Evolutionary conservation across 92 coral and sea anemone genomes (phyloP).

Genomic region (Scolanthus callimorphus): DNA sequence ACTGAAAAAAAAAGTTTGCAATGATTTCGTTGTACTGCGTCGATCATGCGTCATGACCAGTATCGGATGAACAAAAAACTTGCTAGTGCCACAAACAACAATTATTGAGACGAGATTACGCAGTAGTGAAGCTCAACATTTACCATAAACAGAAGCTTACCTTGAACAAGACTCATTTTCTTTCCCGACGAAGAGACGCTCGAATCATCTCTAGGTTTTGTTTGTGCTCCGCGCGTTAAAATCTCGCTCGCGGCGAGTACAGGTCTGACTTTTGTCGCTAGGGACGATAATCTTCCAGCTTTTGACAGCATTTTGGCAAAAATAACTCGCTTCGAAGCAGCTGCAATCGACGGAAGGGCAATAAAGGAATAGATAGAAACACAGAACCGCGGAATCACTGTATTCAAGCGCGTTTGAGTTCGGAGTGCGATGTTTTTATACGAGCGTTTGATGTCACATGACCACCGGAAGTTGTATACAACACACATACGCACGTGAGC

Average conservation of each 20-base stretch:
- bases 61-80: too few relatives aligned
- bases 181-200: conserved; percentile 9
- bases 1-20: too few relatives aligned
- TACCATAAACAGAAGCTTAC: too few relatives aligned
- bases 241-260: conserved; percentile 1
- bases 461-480: conserved; percentile 32
- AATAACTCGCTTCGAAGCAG: too few relatives aligned
- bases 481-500: conserved; percentile 1
- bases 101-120: too few relatives aligned
- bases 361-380: background rate
- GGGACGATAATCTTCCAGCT: conserved; percentile 2
- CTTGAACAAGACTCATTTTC: conserved; percentile 44
- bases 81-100: too few relatives aligned
- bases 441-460: conserved; percentile 32
- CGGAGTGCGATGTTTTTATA: background rate
- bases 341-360: background rate
- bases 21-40: too few relatives aligned
- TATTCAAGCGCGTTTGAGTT: background rate
- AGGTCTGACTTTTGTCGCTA: conserved; percentile 13
- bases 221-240: conserved; percentile 9
- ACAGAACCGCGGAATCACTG: background rate
- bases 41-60: too few relatives aligned
- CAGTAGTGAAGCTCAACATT: too few relatives aligned
- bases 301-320: conserved; percentile 23
- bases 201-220: background rate